Base-by-base conservation (phyloP, 2,888 invertebrate genomes). In the Allygus modestus region DNA sequence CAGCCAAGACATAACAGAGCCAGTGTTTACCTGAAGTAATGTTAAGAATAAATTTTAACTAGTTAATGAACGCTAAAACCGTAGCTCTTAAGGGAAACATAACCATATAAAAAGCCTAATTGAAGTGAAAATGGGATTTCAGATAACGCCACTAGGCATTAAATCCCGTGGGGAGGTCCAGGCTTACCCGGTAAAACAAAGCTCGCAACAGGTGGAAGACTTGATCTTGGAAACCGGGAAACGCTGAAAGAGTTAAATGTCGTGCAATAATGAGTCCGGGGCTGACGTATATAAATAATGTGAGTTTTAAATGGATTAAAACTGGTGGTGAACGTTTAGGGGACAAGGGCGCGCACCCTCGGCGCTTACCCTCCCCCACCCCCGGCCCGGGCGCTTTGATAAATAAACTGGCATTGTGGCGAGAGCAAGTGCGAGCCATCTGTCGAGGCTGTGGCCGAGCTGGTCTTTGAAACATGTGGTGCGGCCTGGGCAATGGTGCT, bases 321-420 rank as follows among this genome's bases (percentile, higher is more conserved):
- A 51, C 79, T 79, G 79, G 79, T 79, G 79, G 77, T 46, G 41
- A 77, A 23, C 77, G 46, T 77, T 77, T 46, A 77, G 77, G 79
- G 79, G 79, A 79, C 79, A 79, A 31, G 79, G 79, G 79, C 79
- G 51, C 58, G 79, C 58, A 58, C 54, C 77, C 77, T 28, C 0
- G 17, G 1, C 0, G 17, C 37, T n/a, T 23, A 43, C 61, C 79
- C 51, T 79, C 69, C 37, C 75, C 51, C 75, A 73, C 81, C 81
- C 54, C 84, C 77, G n/a, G n/a, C 82, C 43, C 82, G 81, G 61
- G 83, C 46, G 83, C 85, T 85, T 85, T 86, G 86, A 86, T 86
- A 86, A 86, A 86, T 86, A 86, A 86, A 86, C 86, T 85, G 71
- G 84, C 83, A 84, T 86, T 86, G 86, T 86, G 84, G 86, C 84